Percentiles rank a stretch among this genome's conserved stretches.
phyloP scores from a whole-genome alignment of 2,888 invertebrate species.

The Luperina testacea region DNA sequence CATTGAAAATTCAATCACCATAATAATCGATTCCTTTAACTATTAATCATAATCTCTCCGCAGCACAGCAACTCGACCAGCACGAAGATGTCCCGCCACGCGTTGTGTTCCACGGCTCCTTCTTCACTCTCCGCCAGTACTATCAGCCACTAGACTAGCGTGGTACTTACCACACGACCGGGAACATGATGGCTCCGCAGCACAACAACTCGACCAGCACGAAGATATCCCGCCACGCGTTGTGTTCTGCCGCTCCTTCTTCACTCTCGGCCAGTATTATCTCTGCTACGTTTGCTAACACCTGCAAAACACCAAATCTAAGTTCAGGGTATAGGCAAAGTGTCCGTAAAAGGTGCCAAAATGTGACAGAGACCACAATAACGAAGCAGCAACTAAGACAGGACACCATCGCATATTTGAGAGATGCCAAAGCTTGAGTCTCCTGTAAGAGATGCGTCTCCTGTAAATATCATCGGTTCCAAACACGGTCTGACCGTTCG shows the following conservation, averaged over 20 bases:
- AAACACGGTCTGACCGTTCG: not conserved
- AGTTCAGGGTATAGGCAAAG: not conserved
- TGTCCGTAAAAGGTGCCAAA: not conserved
- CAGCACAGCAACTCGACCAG: slow-evolving; percentile 98
- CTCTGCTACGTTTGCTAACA: slow-evolving; percentile 98
- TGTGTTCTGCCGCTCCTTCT: slow-evolving; percentile 96
- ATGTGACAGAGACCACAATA: not conserved
- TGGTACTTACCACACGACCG: slow-evolving; percentile 96
- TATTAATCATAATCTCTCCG: slow-evolving; percentile 87
- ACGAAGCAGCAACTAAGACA: too few species aligned
- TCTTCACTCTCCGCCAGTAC: slow-evolving; percentile 99
- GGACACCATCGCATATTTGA: not conserved
- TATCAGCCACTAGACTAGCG: slow-evolving; percentile 90
- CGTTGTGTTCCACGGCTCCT: slow-evolving; percentile 96
- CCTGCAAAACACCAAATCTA: slow-evolving; percentile 87
- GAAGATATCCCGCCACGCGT: slow-evolving; percentile 97
- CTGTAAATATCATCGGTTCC: too few species aligned
- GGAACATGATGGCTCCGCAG: slow-evolving; percentile 98
- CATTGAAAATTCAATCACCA: too few species aligned
- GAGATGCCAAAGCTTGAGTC: not conserved
- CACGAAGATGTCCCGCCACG: slow-evolving; percentile 97
- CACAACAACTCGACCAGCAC: slow-evolving; percentile 98
- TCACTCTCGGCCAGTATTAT: slow-evolving; percentile 99
- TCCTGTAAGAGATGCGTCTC: not conserved
- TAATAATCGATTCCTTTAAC: too few species aligned